Conservation (phyloP, 2,797 vertebrate species). For the Hephaestus fuliginosus region DNA sequence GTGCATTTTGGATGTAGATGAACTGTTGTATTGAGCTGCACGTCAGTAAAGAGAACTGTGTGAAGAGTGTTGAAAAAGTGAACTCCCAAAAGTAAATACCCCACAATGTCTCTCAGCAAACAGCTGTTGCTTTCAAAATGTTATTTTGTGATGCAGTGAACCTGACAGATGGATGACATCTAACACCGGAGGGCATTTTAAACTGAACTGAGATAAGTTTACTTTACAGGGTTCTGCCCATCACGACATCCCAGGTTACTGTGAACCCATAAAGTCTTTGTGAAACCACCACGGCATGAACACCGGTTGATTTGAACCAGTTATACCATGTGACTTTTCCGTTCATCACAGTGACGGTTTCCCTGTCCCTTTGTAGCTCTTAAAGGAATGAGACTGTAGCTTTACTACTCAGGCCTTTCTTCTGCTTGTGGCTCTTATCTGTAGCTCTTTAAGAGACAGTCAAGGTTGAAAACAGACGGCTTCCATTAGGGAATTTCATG, state of each 20-base stretch:
- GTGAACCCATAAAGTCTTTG: constrained; percentile 19
- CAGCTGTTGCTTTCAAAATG: too few relatives aligned
- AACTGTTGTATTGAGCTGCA: too few relatives aligned
- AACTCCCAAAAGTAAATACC: too few relatives aligned
- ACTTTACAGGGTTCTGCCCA: constrained; percentile 4
- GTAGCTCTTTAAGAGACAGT: constrained; percentile 61
- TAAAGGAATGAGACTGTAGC: constrained; percentile 36
- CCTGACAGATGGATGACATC: constrained; percentile 9
- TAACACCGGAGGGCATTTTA: neutral
- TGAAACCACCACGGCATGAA: constrained; percentile 18
- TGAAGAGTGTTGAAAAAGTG: too few relatives aligned
- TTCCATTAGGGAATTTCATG: constrained; percentile 79
- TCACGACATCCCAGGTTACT: neutral
- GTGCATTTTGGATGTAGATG: too few relatives aligned
- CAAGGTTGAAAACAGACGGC: constrained; percentile 68
- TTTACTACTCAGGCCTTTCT: constrained; percentile 33
- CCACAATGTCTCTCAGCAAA: too few relatives aligned
- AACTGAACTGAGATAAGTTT: constrained; percentile 14
- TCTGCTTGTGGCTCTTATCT: constrained; percentile 46
- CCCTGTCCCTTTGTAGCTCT: constrained; percentile 31
- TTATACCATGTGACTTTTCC: constrained; percentile 23
- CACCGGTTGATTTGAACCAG: constrained; percentile 34
- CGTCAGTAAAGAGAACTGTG: too few relatives aligned
- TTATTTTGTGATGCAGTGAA: neutral
- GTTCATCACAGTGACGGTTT: constrained; percentile 33